phyloP scores from a whole-genome alignment of 1,140 invertebrate species.

The Leptinotarsa lineolata region DNA sequence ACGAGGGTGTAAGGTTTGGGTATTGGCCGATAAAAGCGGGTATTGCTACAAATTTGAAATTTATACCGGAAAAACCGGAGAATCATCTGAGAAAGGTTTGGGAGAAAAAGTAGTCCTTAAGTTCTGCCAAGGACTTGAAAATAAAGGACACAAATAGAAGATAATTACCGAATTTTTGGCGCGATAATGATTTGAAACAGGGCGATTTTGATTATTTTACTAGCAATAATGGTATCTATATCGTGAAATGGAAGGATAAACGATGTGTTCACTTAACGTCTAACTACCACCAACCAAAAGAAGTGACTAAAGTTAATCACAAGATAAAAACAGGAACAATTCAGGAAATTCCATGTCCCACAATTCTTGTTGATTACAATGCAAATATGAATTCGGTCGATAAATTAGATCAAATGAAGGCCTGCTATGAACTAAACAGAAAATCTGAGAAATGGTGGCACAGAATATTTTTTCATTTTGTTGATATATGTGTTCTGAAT shows the following conservation, averaged over 20 bases:
- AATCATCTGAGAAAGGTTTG: constrained; percentile 28
- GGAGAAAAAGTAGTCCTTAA: constrained; percentile 37
- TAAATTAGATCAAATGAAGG: constrained; percentile 51
- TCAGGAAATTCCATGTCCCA: background rate
- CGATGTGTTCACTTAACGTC: constrained; percentile 54
- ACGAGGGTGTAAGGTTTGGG: constrained; percentile 52
- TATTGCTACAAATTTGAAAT: constrained; percentile 47
- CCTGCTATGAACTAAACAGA: constrained; percentile 47
- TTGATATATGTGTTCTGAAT: constrained; percentile 14
- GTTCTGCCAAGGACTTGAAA: constrained; percentile 13
- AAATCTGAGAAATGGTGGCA: constrained; percentile 55
- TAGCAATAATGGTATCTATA: constrained; percentile 43
- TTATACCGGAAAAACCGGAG: constrained; percentile 42
- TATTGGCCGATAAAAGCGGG: constrained; percentile 43
- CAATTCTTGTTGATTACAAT: constrained; percentile 18
- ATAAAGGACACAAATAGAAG: constrained; percentile 39
- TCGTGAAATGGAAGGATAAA: constrained; percentile 26
- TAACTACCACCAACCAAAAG: constrained; percentile 54
- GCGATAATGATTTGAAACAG: constrained; percentile 50
- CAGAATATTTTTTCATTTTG: constrained; percentile 46
- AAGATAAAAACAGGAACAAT: constrained; percentile 40
- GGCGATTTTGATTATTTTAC: constrained; percentile 52
- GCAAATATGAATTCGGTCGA: constrained; percentile 41
- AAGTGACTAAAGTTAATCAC: constrained; percentile 50
- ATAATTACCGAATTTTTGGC: constrained; percentile 46